A percentile compares a stretch with the other conserved stretches of the same genome.
Conservation (phyloP, 1,140 invertebrate species). For the Pseudomyrmex cubaensis region DNA sequence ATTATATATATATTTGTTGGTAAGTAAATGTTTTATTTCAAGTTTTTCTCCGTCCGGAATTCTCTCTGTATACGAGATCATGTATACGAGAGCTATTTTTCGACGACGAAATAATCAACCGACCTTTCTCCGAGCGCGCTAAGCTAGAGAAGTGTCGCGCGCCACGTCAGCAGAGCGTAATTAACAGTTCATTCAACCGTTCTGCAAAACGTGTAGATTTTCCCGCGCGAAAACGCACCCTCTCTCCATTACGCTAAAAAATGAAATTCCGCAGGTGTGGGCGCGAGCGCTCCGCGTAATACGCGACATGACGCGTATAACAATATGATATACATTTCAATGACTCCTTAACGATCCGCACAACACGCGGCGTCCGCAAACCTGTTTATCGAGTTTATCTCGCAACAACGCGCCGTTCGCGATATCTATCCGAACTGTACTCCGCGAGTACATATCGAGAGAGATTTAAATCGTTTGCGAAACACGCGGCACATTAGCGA, state of each 20-base stretch:
- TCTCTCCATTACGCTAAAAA: slow-evolving; percentile 2
- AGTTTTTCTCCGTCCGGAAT: too few species aligned
- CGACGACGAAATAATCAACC: neutral
- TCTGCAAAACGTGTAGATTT: slow-evolving; percentile 11
- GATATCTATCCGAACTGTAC: slow-evolving; percentile 45
- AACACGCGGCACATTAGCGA: slow-evolving; percentile 8
- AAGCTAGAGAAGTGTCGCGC: neutral
- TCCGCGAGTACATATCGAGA: slow-evolving; percentile 28
- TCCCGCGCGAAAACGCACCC: neutral
- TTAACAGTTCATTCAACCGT: slow-evolving; percentile 47
- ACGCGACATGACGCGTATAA: slow-evolving; percentile 42
- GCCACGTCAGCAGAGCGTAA: slow-evolving; percentile 7
- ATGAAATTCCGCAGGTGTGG: slow-evolving; percentile 41
- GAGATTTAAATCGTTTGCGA: slow-evolving; percentile 12
- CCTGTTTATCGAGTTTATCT: slow-evolving; percentile 72
- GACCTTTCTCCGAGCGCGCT: neutral
- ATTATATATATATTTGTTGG: too few species aligned
- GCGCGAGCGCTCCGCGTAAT: slow-evolving; percentile 8
- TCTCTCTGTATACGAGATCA: neutral
- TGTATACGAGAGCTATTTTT: neutral
- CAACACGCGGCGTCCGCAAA: slow-evolving; percentile 55
- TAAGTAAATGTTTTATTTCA: too few species aligned
- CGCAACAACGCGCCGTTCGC: slow-evolving; percentile 41
- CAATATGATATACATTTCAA: slow-evolving; percentile 74
- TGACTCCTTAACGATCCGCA: slow-evolving; percentile 72